These are phyloP conservation scores for Caenorhabditis zanzibari DNA, from an alignment of 2,888 invertebrate genomes.

Conservation along the genomic window DNA sequence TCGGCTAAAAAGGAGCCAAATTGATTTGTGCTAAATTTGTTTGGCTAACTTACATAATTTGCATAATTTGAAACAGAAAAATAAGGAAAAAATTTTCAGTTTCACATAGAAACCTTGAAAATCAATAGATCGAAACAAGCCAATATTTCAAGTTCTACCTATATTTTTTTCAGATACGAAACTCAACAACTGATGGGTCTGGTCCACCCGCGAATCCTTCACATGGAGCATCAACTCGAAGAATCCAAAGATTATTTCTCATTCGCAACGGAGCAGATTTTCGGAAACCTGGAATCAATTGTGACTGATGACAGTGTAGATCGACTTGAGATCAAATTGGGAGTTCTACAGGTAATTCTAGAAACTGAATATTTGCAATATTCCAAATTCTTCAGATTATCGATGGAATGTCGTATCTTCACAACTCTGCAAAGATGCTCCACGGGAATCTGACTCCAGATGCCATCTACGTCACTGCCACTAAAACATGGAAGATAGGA, in stretches of 20 bases:
- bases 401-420: slow-evolving; percentile 94
- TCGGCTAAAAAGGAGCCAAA: too few relatives aligned
- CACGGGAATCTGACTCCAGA: slow-evolving; percentile 97
- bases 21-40: too few relatives aligned
- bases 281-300: slow-evolving; percentile 74
- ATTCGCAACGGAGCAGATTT: slow-evolving; percentile 71
- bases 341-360: slow-evolving; percentile 77
- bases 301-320: slow-evolving; percentile 77
- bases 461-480: slow-evolving; percentile 93
- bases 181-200: slow-evolving; percentile 77
- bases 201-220: slow-evolving; percentile 79
- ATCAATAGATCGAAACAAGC: too few relatives aligned
- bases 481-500: slow-evolving; percentile 96
- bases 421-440: slow-evolving; percentile 91
- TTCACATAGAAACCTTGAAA: too few relatives aligned
- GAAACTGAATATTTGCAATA: too few relatives aligned
- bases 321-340: slow-evolving; percentile 81
- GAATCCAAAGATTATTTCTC: slow-evolving; percentile 79
- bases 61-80: too few relatives aligned
- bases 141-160: too few relatives aligned
- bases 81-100: too few relatives aligned
- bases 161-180: slow-evolving; percentile 74
- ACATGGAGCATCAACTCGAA: slow-evolving; percentile 76
- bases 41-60: too few relatives aligned
- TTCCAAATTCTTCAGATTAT: slow-evolving; percentile 86